Base-by-base conservation (phyloP, 2,888 invertebrate species). In the Erynnis tages region DNA sequence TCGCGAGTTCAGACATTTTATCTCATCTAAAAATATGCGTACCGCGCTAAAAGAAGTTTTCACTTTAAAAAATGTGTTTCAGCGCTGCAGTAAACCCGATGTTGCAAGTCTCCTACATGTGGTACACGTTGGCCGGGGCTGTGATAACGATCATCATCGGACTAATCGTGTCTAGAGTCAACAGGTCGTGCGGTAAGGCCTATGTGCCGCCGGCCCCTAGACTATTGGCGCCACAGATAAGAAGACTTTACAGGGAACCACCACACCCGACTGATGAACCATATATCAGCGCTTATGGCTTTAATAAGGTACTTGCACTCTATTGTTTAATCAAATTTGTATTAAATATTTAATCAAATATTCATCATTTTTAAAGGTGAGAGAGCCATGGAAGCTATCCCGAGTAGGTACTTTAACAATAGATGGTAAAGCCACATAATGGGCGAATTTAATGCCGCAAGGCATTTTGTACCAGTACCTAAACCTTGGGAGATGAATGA, bases 101-200 rank as follows among this genome's bases (percentile, higher is more conserved):
- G 16, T 93, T 94, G 58, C 93, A 94, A 34, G 91, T 95, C 5
- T 95, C 95, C 0, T 95, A 95, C 77, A 88, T 95, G 69, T 95
- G 94, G 93, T 95, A 95, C 64, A 94, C 95, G 0, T 71, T 93
- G 7, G 73, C 77, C 0, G 88, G 89, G 0, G 70, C 78, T 16
- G 16, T 79, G 8, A 63, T 85, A 13, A 82, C 82, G 0, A 71
- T 89, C 3, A 67, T 67, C 40, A 74, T 81, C 1, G 89, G 88
- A 0, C 65, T 72, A 10, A 55, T 73, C 0, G 74, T 77, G 1
- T 79, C 88, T 0, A 72, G 77, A 17, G 45, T 81, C 1, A 74
- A 76, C 53, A 67, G 77, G 1, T 66, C 67, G 16, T 58, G 78
- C 3, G 82, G 83, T 3, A 70, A 68, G 13, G 74, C 83, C 0